These are phyloP conservation scores for Epinotia nisella DNA, from an alignment of 2,888 invertebrate genomes.

Conservation along the genomic window DNA sequence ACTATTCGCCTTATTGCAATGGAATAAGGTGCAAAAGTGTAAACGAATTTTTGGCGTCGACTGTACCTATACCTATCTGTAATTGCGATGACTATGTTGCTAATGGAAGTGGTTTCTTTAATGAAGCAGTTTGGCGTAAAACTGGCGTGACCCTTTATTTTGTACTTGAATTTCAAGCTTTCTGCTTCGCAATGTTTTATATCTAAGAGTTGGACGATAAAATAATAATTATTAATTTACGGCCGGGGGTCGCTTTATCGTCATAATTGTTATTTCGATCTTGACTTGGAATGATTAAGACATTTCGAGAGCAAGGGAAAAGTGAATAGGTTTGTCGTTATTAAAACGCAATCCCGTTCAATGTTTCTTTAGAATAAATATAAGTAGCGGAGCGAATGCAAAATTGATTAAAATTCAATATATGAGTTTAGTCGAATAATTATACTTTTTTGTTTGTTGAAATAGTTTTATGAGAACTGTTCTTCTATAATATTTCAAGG, in stretches of 20 bases:
- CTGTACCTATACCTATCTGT: conserved; percentile 57
- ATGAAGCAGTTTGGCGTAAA: conserved; percentile 34
- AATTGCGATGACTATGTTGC: conserved; percentile 54
- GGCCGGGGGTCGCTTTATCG: background rate
- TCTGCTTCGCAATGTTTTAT: conserved; percentile 24
- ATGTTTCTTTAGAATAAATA: too few species aligned
- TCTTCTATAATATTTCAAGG: background rate
- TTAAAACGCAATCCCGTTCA: background rate
- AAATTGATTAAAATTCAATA: too few species aligned
- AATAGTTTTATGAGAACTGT: too few species aligned
- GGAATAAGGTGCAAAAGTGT: too few species aligned
- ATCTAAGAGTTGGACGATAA: background rate
- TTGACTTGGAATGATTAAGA: background rate
- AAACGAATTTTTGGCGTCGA: too few species aligned
- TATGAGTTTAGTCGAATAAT: too few species aligned
- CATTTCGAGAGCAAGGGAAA: conserved; percentile 1
- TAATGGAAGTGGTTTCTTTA: conserved; percentile 44
- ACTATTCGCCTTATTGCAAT: too few species aligned
- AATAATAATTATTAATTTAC: background rate
- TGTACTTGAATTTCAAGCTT: conserved; percentile 11
- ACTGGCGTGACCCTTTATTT: conserved; percentile 25
- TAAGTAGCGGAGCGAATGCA: too few species aligned
- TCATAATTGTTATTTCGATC: background rate
- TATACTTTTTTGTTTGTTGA: too few species aligned
- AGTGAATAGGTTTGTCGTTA: background rate